Conservation (phyloP, 2,113 vertebrate species). For the Ploceus nigricollis region DNA sequence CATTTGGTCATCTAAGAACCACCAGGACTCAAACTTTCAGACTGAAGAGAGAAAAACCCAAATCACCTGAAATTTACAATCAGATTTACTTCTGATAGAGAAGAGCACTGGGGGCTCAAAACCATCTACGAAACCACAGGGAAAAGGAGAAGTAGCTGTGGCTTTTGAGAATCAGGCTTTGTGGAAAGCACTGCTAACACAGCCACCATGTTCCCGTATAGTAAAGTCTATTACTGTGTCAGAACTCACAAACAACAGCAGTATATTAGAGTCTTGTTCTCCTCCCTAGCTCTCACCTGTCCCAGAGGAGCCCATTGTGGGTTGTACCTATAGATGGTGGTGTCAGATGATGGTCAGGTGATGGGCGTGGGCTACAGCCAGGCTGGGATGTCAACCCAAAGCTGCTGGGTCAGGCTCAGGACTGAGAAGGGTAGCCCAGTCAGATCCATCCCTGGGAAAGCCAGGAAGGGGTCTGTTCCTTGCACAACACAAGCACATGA, state of each 20-base stretch:
- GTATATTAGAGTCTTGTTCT: neutral
- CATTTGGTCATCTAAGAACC: fast-evolving
- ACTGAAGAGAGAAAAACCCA: neutral
- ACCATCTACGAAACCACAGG: neutral
- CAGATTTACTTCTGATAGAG: neutral
- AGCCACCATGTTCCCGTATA: neutral
- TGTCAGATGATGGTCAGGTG: neutral
- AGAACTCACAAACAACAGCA: neutral
- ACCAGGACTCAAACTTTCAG: fast-evolving
- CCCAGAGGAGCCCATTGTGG: neutral
- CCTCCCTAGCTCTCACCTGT: neutral
- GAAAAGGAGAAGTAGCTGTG: constrained; percentile 4
- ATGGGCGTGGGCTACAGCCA: neutral
- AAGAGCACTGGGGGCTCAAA: neutral
- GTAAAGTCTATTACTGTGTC: neutral
- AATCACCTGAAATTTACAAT: neutral
- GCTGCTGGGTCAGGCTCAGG: neutral
- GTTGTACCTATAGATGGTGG: neutral
- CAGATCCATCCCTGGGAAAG: neutral
- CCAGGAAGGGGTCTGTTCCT: neutral
- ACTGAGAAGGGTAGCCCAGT: neutral
- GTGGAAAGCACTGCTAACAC: neutral
- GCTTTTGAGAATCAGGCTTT: neutral
- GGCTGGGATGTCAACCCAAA: neutral
- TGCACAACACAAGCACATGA: neutral